Conservation (phyloP, 2,113 vertebrate genomes). For the Hydropotes inermis region DNA sequence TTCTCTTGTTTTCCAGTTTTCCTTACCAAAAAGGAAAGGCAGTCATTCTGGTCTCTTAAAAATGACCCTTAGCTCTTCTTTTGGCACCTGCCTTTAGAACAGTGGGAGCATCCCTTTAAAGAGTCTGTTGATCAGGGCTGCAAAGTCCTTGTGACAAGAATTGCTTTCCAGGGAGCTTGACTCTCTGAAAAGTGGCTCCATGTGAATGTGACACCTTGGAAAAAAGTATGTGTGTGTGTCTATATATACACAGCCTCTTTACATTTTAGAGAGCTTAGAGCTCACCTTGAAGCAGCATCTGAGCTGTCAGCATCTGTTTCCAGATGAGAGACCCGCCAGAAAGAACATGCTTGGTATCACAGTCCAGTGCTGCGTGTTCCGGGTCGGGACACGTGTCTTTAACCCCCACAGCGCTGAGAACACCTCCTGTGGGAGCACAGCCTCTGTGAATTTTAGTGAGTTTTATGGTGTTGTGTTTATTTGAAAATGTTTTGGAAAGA, state of each 20-base stretch:
- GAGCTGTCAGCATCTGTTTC: not conserved
- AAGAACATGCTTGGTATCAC: not conserved
- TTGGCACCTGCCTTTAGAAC: not conserved
- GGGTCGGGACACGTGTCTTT: not conserved
- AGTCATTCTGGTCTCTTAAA: not conserved
- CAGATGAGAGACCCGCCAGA: not conserved
- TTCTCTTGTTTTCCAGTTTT: not conserved
- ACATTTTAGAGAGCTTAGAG: not conserved
- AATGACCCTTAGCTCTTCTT: not conserved
- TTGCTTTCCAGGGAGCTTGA: not conserved
- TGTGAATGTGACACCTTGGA: not conserved
- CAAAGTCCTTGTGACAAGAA: not conserved
- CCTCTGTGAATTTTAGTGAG: not conserved
- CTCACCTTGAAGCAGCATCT: not conserved
- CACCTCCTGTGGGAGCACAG: not conserved
- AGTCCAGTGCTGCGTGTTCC: not conserved
- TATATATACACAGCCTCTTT: rapidly evolving
- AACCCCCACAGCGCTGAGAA: not conserved
- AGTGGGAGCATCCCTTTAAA: not conserved
- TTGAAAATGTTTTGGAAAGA: not conserved
- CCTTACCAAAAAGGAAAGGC: not conserved
- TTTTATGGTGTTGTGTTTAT: rapidly evolving
- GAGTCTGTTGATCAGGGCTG: not conserved
- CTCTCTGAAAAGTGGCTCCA: not conserved
- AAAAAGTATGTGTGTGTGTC: not conserved